Base-by-base conservation (phyloP, 2,113 vertebrate genomes). In the Macrotis lagotis region DNA sequence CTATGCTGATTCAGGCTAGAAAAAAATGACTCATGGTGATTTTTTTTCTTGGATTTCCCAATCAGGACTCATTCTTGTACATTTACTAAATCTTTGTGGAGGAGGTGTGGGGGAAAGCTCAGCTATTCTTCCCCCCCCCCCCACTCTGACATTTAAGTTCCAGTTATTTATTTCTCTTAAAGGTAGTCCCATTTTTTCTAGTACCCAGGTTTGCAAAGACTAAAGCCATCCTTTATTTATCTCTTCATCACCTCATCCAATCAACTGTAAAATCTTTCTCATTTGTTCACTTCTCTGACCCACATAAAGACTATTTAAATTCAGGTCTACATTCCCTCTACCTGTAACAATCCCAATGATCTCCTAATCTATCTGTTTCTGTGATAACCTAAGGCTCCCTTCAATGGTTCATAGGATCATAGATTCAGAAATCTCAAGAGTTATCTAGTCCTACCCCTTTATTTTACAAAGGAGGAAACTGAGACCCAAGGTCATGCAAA, bases 401-500 rank as follows among this genome's bases (percentile, higher is more conserved):
- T 83, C 16, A 83, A 8, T 83, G 66, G 16, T 22, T 44, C n/a
- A 83, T 44, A 44, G 19, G 66, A 19, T 0, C 37, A 44, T 44
- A 24, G 16, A 83, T 83, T 7, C n/a, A 83, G 16, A 24, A 16
- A 24, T n/a, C 16, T 83, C 6, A 44, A 44, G 6, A 2, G 26
- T 44, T 28, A 10, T 66, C 55, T 37, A 14, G 28, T 66, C 55
- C 3, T 14, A 37, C 16, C n/a, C 66, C 26, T 44, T 83, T n/a
- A n/a, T n/a, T 93, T 89, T 53, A 25, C 19, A 53, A 22, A 47
- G 48, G 95, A 91, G 88, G 37, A 94, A 94, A 96, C 55, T 2
- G n/a, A 93, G 9, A 1, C 91, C 52, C 53, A 19, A 50, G 26
- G 91, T 51, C 90, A 92, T 88, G 66, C 48, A 92, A 25, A 26